These are phyloP conservation scores for Prorops nasuta DNA, from an alignment of 1,140 invertebrate genomes.

Conservation along the genomic window DNA sequence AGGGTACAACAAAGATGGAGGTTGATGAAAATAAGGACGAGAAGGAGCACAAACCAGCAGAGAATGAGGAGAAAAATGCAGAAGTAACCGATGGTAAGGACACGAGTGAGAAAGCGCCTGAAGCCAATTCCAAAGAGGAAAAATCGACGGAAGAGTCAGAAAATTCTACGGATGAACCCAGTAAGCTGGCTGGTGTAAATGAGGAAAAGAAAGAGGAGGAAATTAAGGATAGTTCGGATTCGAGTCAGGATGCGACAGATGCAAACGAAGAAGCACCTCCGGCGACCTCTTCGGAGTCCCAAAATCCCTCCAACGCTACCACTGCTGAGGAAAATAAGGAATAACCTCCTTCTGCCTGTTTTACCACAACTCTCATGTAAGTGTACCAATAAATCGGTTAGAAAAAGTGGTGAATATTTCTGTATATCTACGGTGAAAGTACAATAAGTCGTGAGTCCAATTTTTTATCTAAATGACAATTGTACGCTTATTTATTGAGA, in stretches of 20 bases:
- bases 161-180: conserved; percentile 35
- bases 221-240: conserved; percentile 47
- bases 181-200: conserved; percentile 25
- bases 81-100: conserved; percentile 21
- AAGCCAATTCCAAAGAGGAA: conserved; percentile 42
- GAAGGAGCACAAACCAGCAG: conserved; percentile 30
- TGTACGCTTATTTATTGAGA: too few relatives aligned
- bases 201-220: conserved; percentile 46
- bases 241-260: conserved; percentile 50
- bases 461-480: conserved; percentile 6
- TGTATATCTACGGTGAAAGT: too few relatives aligned
- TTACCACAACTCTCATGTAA: conserved; percentile 30
- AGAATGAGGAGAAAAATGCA: conserved; percentile 28
- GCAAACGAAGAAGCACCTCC: conserved; percentile 26
- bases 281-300: conserved; percentile 32
- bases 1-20: conserved; percentile 49
- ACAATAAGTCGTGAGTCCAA: too few relatives aligned
- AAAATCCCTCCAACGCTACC: conserved; percentile 37
- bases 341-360: conserved; percentile 45
- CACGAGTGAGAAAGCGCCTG: conserved; percentile 32
- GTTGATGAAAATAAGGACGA: conserved; percentile 44
- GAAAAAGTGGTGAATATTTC: too few relatives aligned
- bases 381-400: conserved; percentile 13
- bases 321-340: conserved; percentile 50
- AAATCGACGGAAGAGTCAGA: conserved; percentile 42